phyloP scores from a whole-genome alignment of 1,140 invertebrate species.

The Palaemon carinicauda region DNA sequence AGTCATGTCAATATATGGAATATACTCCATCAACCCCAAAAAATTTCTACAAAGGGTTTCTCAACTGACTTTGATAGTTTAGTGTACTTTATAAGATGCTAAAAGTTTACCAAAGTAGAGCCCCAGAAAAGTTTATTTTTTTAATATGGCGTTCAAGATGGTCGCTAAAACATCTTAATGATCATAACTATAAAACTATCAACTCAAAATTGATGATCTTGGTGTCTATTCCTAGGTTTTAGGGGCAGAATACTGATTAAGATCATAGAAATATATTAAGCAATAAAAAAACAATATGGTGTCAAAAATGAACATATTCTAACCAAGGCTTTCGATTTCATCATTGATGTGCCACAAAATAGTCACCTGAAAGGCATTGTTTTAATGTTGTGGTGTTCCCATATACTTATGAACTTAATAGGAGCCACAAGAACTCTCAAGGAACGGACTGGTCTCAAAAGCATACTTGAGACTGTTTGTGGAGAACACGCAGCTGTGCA shows the following conservation, averaged over 20 bases:
- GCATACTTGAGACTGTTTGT: background rate
- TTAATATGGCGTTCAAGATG: background rate
- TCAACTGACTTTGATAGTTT: too few relatives aligned
- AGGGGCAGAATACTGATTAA: background rate
- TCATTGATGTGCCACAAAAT: background rate
- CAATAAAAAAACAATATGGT: background rate
- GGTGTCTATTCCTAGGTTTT: background rate
- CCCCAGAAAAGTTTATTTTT: background rate
- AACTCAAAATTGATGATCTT: background rate
- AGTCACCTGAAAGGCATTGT: constrained; percentile 29
- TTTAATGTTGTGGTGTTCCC: constrained; percentile 27
- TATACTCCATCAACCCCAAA: background rate
- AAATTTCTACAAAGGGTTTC: background rate
- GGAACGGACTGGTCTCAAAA: constrained; percentile 28
- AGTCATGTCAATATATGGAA: background rate
- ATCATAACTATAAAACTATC: background rate
- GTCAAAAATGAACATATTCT: too few relatives aligned
- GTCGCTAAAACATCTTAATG: background rate
- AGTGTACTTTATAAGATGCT: background rate
- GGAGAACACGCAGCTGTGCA: constrained; percentile 7
- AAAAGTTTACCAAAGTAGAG: background rate
- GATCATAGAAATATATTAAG: too few relatives aligned
- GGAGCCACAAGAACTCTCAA: constrained; percentile 33
- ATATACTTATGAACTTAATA: constrained; percentile 50
- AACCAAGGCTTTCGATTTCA: constrained; percentile 52